Evolutionary conservation across 1,140 invertebrate species (phyloP).

Genomic region (Aporrectodea caliginosa): DNA sequence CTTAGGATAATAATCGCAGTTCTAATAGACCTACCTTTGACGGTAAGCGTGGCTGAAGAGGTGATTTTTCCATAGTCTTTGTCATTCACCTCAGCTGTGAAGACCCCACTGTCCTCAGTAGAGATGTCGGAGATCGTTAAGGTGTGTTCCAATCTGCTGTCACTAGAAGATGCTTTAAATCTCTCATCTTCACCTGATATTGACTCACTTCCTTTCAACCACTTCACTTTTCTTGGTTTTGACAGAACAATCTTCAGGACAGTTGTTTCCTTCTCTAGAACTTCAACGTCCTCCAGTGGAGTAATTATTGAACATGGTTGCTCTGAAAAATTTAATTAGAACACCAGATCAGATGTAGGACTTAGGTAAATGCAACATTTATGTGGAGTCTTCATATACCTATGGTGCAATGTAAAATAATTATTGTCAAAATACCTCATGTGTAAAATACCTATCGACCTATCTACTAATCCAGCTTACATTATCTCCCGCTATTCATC

Average conservation of each 20-base stretch:
- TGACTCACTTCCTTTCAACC: conserved; percentile 27
- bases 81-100: background rate
- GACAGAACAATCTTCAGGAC: conserved; percentile 48
- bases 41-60: background rate
- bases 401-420: too few relatives aligned
- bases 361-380: too few relatives aligned
- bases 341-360: too few relatives aligned
- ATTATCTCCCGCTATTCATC: too few relatives aligned
- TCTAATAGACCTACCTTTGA: background rate
- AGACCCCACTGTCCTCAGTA: background rate
- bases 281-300: conserved; percentile 44
- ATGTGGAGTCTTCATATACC: too few relatives aligned
- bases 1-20: too few relatives aligned
- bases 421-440: too few relatives aligned
- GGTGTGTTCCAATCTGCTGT: background rate
- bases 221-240: conserved; percentile 39
- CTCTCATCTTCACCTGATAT: background rate
- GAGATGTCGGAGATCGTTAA: background rate
- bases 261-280: conserved; percentile 42
- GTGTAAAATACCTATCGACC: too few relatives aligned
- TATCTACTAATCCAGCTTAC: too few relatives aligned
- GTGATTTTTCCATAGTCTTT: background rate
- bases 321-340: too few relatives aligned
- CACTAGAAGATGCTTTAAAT: background rate
- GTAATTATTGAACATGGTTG: conserved; percentile 46